Base-by-base conservation (phyloP, 2,113 vertebrate species). In the Gadus chalcogrammus region DNA sequence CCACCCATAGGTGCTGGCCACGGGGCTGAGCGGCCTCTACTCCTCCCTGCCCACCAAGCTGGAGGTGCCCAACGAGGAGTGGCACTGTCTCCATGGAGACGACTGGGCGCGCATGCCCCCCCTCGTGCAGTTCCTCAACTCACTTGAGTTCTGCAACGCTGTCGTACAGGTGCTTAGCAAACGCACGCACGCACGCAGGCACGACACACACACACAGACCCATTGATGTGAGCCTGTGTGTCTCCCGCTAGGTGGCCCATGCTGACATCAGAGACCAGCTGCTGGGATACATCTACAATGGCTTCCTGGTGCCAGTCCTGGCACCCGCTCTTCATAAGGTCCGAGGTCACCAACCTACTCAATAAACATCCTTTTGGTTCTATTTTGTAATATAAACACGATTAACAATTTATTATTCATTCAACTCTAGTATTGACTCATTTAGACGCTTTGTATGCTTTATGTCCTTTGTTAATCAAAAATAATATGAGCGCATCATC, bases 251-350 rank as follows among this genome's bases (percentile, higher is more conserved):
- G 97, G 95, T 98, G 84, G 94, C 97, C 42, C 94, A 99, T 83
- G 90, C 93, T 6, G 85, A 93, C 73, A 98, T 99, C 89, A 93
- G 94, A 82, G 93, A 89, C 82, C 97, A 99, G 90, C 93, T 99
- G 48, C 92, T 99, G 70, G 90, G 91, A 76, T 99, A 99, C 82
- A 98, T 99, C 85, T 94, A 96, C 89, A 97, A 98, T 60, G 97
- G 96, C n/a, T 98, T 99, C 88, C 91, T 99, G 18, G 94, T 98
- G 63, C 97, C 96, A 1, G 97, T 99, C 64, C 86, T 99, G 69
- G 97, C 96, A 83, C 96, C 97, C 75, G 97, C 97, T 0, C 94
- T 99, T 16, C 96, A 98, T 85, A 99, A 99, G 94, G 97, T 99
- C 71, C 88, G 93, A 88, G 4, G 2, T 20, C n/a, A 15, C 38